These are phyloP conservation scores for Orchestes rusci DNA, from an alignment of 2,888 invertebrate genomes.

Conservation along the genomic window DNA sequence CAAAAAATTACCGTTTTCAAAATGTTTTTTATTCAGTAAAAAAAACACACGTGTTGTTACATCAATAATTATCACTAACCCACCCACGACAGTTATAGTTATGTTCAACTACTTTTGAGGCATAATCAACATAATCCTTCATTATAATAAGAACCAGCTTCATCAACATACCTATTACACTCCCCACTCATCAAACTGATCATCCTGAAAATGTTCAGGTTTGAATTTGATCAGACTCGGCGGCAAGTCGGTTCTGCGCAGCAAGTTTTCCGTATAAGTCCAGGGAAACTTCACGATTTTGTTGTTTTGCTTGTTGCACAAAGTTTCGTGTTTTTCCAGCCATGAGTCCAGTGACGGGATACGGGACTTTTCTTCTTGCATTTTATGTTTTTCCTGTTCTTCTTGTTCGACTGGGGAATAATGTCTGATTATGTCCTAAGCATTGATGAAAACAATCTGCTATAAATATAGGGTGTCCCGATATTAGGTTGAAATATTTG, in stretches of 20 bases:
- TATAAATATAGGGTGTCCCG: no score
- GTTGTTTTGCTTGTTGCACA: conserved; percentile 36
- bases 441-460: no score
- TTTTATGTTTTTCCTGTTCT: conserved; percentile 30
- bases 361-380: conserved; percentile 31
- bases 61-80: no score
- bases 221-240: conserved; percentile 54
- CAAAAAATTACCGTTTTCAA: no score
- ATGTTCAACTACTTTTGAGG: no score
- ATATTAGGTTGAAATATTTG: no score
- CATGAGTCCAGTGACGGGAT: conserved; percentile 41
- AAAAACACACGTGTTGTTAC: no score
- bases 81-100: no score
- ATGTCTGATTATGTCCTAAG: no score
- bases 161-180: conserved; percentile 26
- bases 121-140: no score
- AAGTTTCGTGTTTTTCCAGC: conserved; percentile 41
- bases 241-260: conserved; percentile 49
- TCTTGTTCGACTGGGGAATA: conserved; percentile 41
- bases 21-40: no score
- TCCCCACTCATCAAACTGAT: conserved; percentile 53
- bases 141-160: conserved; percentile 5
- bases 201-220: conserved; percentile 47
- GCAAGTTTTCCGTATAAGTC: conserved; percentile 49
- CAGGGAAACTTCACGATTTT: conserved; percentile 47